A percentile compares a stretch with the other conserved stretches of the same genome.
Evolutionary conservation across 2,888 invertebrate genomes (phyloP).

Genomic region (Megastigmus dorsalis): DNA sequence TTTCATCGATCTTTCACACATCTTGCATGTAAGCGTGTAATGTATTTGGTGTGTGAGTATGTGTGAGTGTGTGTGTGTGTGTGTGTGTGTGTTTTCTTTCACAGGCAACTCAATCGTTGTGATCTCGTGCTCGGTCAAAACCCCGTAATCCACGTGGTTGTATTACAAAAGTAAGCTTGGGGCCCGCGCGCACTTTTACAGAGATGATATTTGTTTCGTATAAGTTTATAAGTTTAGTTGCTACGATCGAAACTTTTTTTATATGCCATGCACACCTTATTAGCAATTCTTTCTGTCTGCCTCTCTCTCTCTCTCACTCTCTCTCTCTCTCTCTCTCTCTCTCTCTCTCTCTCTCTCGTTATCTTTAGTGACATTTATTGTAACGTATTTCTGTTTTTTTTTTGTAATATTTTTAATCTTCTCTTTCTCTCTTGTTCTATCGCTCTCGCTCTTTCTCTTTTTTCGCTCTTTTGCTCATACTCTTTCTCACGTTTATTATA

Average conservation of each 20-base stretch:
- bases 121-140: no score
- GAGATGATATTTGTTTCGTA: constrained; percentile 27
- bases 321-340: constrained; percentile 29
- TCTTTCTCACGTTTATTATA: constrained; percentile 18
- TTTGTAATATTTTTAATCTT: constrained; percentile 11
- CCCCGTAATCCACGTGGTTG: neutral
- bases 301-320: constrained; percentile 23
- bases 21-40: no score
- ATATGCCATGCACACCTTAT: constrained; percentile 5
- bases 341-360: constrained; percentile 3
- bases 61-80: no score
- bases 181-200: constrained; percentile 19
- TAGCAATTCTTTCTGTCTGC: neutral
- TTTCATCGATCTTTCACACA: constrained; percentile 22
- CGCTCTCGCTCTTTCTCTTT: constrained; percentile 37
- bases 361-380: constrained; percentile 44
- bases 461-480: constrained; percentile 13
- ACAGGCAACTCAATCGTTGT: no score
- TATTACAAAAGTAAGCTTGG: constrained; percentile 35
- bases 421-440: constrained; percentile 22
- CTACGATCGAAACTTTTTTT: constrained; percentile 46
- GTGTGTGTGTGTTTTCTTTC: no score
- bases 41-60: no score
- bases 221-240: constrained; percentile 41
- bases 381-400: constrained; percentile 41